Conservation (phyloP, 1,140 invertebrate genomes). For the Phymorhynchus buccinoides region DNA sequence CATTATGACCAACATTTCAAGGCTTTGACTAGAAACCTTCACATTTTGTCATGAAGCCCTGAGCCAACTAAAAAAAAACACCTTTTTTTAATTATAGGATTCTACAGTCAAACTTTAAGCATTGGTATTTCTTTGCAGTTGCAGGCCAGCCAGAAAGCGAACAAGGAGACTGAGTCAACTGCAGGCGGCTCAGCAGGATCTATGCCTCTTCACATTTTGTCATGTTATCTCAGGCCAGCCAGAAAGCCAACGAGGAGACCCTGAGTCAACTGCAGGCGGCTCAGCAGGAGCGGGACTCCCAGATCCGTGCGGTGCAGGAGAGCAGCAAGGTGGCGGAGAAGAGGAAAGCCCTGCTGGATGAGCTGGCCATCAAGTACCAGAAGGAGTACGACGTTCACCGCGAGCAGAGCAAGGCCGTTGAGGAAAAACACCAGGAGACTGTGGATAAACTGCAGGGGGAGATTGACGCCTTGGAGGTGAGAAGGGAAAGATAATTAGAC, state of each 20-base stretch:
- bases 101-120: no score
- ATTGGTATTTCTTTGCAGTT: no score
- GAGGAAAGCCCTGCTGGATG: conserved; percentile 73
- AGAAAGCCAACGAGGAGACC: conserved; percentile 54
- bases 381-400: conserved; percentile 71
- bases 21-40: no score
- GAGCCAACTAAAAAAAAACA: no score
- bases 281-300: conserved; percentile 65
- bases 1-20: no score
- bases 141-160: no score
- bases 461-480: conserved; percentile 48
- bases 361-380: conserved; percentile 74
- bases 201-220: no score
- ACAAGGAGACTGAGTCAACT: no score
- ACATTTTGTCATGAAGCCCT: no score
- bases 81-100: no score
- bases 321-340: conserved; percentile 73
- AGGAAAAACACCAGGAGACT: conserved; percentile 58
- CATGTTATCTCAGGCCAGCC: conserved; percentile 64
- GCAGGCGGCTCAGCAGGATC: no score
- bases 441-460: conserved; percentile 52
- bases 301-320: conserved; percentile 66
- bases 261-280: conserved; percentile 61
- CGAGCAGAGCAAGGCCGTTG: conserved; percentile 59
- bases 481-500: no score